phyloP scores from a whole-genome alignment of 2,113 vertebrate genomes.

The Myrmecophaga tridactyla region DNA sequence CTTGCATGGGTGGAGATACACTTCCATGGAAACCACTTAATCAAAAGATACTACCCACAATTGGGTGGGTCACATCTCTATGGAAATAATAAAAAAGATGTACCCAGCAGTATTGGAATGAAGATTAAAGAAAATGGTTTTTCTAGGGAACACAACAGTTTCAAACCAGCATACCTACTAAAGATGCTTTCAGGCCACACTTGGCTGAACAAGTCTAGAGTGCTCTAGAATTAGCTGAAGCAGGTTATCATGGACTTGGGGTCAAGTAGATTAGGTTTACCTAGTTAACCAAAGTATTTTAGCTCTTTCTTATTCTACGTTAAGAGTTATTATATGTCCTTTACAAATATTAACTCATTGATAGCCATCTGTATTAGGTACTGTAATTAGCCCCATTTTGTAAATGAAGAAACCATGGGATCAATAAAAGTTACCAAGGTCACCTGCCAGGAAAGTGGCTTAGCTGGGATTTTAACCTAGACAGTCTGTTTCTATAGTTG shows the following conservation, averaged over 20 bases:
- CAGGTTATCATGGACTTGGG: not conserved
- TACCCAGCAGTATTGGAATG: too few relatives aligned
- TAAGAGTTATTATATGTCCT: not conserved
- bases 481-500: not conserved
- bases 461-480: not conserved
- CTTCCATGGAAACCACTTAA: too few relatives aligned
- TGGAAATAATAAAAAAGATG: too few relatives aligned
- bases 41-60: too few relatives aligned
- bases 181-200: not conserved
- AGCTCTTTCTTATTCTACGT: not conserved
- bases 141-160: too few relatives aligned
- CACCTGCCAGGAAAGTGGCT: not conserved
- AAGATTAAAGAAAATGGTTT: too few relatives aligned
- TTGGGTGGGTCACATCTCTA: too few relatives aligned
- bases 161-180: too few relatives aligned
- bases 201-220: not conserved
- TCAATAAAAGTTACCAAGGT: not conserved
- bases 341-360: not conserved
- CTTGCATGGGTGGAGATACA: too few relatives aligned
- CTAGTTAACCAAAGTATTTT: not conserved
- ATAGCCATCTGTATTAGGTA: not conserved
- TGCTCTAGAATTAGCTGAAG: not conserved
- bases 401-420: not conserved
- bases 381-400: not conserved
- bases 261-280: not conserved